These are phyloP conservation scores for Caenorhabditis sp. DNA, from an alignment of 2,888 invertebrate genomes.

Conservation along the genomic window DNA sequence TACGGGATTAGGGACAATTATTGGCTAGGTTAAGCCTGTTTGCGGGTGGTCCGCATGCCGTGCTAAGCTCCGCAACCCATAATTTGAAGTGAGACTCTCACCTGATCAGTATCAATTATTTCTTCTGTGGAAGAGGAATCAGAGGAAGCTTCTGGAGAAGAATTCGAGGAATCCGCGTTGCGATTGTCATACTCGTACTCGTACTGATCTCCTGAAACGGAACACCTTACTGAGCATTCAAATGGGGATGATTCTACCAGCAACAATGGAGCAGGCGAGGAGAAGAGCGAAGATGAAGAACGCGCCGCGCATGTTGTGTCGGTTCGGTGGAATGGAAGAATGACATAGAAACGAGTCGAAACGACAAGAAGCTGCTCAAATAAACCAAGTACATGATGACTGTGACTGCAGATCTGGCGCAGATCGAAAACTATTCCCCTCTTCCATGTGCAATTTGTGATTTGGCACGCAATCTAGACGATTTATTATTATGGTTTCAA, in stretches of 20 bases:
- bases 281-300: slow-evolving; percentile 6
- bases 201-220: too few species aligned
- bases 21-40: neutral
- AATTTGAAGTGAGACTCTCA: neutral
- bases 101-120: neutral
- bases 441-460: too few species aligned
- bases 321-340: slow-evolving; percentile 1
- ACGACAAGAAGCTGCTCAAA: slow-evolving; percentile 50
- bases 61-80: neutral
- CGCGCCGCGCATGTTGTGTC: slow-evolving; percentile 23
- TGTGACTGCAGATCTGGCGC: slow-evolving; percentile 3
- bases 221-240: too few species aligned
- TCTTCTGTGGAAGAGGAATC: slow-evolving; percentile 24
- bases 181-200: slow-evolving; percentile 18
- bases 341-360: slow-evolving; percentile 21
- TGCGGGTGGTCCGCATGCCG: too few species aligned
- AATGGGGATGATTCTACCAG: neutral
- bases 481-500: too few species aligned
- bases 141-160: neutral
- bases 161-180: slow-evolving; percentile 9
- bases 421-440: too few species aligned
- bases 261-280: slow-evolving; percentile 12
- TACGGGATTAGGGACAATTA: neutral
- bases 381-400: slow-evolving; percentile 11
- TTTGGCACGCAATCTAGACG: slow-evolving; percentile 12